Evolutionary conservation across 2,797 vertebrate species (phyloP), one percentile per base, ranked within the genome.

Genomic region (Hephaestus fuliginosus): DNA sequence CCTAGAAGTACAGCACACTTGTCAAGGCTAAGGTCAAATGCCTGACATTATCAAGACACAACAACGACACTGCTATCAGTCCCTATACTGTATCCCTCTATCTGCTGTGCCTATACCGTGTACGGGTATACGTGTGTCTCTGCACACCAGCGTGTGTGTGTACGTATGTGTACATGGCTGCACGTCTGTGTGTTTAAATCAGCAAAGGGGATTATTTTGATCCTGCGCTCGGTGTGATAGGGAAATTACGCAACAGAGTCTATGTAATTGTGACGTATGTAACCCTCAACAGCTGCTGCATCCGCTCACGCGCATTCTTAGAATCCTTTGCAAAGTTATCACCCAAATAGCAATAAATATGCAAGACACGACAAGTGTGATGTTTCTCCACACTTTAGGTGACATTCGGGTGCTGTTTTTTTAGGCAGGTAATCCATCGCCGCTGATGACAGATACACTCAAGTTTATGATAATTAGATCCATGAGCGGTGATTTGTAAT

Each of bases 21-120:
- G 88, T 89, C 90, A 91, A 93, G 92, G 88, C 88, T 88, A 90
- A 92, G 93, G 92, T 92, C 93, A 91, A 92, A 93, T 84, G 90
- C 78, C 87, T 91, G 90, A 92, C 86, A 87, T 86, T 90, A 92
- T 87, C 86, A 83, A 93, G 92, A 93, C 93, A 91, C 88, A 93
- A 93, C 90, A 92, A 93, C 93, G 91, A 91, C 88, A 60, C 76
- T 57, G 84, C 88, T 88, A 91, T 91, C 91, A 70, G 83, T 72
- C 48, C 22, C 86, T 76, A 58, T 84, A 84, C 83, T 88, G 81
- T 91, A 88, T 81, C 73, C 64, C 46, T 74, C 55, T 46, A 73
- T 72, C 74, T 46, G 11, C 76, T 22, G 25, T 36, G 70, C 44
- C 52, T 20, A 18, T 65, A 66, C 22, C 13, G 56, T 43, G 64